Evolutionary conservation across 2,888 invertebrate genomes (phyloP).

Genomic region (Hedychridium roseum): DNA sequence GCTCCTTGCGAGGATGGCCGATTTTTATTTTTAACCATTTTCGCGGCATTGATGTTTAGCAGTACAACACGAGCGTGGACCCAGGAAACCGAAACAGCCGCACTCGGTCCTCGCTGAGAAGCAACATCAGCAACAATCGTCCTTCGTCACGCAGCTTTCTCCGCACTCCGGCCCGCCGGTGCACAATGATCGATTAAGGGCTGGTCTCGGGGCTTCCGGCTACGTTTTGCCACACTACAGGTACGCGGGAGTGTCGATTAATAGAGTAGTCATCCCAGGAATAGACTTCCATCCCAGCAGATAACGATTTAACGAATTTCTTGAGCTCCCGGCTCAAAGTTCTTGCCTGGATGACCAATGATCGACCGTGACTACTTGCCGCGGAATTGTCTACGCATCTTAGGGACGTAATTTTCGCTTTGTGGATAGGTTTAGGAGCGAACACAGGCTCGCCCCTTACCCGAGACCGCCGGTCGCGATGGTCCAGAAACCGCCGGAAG

Average conservation of each 20-base stretch:
- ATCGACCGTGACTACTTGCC: too few species aligned
- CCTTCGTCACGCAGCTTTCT: constrained; percentile 44
- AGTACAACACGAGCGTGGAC: constrained; percentile 96
- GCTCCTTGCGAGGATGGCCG: too few species aligned
- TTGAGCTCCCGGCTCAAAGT: too few species aligned
- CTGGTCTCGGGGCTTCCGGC: constrained; percentile 28
- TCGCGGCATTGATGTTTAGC: constrained; percentile 70
- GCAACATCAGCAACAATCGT: constrained; percentile 58
- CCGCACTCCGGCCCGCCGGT: constrained; percentile 39
- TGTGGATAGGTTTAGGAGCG: constrained; percentile 49
- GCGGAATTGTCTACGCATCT: too few species aligned
- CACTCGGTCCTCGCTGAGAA: constrained; percentile 65
- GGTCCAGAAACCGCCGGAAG: constrained; percentile 55
- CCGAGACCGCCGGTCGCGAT: constrained; percentile 46
- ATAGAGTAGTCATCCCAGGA: too few species aligned
- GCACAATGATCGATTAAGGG: constrained; percentile 50
- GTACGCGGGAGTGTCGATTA: constrained; percentile 28
- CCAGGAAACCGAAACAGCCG: constrained; percentile 90
- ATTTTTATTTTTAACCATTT: too few species aligned
- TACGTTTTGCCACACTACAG: constrained; percentile 37
- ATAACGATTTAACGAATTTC: too few species aligned
- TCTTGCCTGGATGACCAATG: too few species aligned
- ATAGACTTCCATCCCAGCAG: too few species aligned
- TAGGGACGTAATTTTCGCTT: too few species aligned
- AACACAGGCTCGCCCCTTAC: constrained; percentile 54